phyloP scores from a whole-genome alignment of 1,140 invertebrate species.

The Cardiocondyla obscurior region DNA sequence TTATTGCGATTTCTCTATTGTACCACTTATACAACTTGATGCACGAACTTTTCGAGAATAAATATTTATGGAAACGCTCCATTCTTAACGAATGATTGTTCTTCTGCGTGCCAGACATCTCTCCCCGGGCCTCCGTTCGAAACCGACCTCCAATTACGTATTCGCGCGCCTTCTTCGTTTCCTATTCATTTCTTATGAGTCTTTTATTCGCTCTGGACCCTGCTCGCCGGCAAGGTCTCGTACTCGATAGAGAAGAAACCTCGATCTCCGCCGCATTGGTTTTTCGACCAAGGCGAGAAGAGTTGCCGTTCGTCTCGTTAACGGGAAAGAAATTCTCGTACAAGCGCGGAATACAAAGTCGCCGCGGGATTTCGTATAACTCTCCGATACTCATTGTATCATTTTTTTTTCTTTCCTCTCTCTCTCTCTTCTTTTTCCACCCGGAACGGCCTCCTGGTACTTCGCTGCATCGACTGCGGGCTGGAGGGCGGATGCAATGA shows the following conservation, averaged over 20 bases:
- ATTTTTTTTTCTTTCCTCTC: neutral
- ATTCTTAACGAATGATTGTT: slow-evolving; percentile 65
- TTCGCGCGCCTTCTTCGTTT: neutral
- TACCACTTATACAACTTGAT: slow-evolving; percentile 79
- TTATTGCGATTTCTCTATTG: slow-evolving; percentile 79
- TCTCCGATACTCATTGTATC: too few species aligned
- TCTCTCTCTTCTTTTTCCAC: neutral
- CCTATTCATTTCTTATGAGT: neutral
- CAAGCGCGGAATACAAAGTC: neutral
- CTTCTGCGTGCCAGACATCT: neutral
- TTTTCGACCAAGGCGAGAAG: too few species aligned
- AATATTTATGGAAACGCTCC: slow-evolving; percentile 79
- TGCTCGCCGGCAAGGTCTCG: too few species aligned
- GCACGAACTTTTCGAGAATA: slow-evolving; percentile 81
- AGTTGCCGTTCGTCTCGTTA: neutral
- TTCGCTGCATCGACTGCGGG: slow-evolving; percentile 56
- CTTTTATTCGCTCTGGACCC: neutral
- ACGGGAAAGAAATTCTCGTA: neutral
- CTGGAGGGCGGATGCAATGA: slow-evolving; percentile 73
- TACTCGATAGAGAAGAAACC: too few species aligned
- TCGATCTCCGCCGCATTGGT: too few species aligned
- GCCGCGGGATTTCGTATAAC: neutral
- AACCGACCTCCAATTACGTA: neutral
- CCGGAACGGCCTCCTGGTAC: slow-evolving; percentile 45
- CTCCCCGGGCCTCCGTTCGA: neutral